Percentiles rank a stretch among this genome's conserved stretches.
Conservation (phyloP, 53 echinoderm and acorn worm species). For the Pentamera pediparva region DNA sequence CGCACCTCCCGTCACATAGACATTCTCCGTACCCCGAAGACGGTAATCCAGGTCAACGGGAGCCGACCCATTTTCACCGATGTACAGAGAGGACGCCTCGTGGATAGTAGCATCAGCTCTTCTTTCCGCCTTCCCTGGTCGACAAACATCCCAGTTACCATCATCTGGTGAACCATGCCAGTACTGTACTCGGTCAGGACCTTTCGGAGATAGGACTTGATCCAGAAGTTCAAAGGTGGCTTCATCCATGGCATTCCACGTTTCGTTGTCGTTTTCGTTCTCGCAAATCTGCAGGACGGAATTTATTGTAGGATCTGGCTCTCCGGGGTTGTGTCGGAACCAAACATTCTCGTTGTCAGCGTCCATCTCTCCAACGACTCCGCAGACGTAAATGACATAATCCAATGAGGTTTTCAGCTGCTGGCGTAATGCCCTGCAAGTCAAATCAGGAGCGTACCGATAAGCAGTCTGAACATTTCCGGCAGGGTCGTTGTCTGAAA, state of each 20-base stretch:
- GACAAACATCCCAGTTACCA: not conserved
- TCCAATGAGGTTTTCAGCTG: not conserved
- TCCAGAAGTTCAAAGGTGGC: not conserved
- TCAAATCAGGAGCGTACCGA: not conserved
- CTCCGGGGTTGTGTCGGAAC: not conserved
- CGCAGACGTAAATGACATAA: not conserved
- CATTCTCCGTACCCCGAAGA: no score
- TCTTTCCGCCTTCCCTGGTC: not conserved
- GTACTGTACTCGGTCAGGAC: not conserved
- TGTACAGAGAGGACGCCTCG: no score
- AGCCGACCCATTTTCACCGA: no score
- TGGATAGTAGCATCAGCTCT: no score
- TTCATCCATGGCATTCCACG: not conserved
- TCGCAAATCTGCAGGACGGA: not conserved
- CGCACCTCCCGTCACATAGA: no score
- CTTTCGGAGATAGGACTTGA: not conserved
- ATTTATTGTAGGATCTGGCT: not conserved
- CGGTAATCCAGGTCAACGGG: no score
- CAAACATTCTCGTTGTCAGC: not conserved
- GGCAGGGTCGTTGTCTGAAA: no score
- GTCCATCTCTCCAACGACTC: not conserved
- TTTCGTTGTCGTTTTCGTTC: not conserved
- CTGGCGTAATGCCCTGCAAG: not conserved
- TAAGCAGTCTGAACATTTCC: not conserved
- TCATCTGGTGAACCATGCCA: not conserved